Evolutionary conservation across 2,113 vertebrate genomes (phyloP), one percentile per base, ranked within the genome.

Genomic region (Dascyllus trimaculatus): DNA sequence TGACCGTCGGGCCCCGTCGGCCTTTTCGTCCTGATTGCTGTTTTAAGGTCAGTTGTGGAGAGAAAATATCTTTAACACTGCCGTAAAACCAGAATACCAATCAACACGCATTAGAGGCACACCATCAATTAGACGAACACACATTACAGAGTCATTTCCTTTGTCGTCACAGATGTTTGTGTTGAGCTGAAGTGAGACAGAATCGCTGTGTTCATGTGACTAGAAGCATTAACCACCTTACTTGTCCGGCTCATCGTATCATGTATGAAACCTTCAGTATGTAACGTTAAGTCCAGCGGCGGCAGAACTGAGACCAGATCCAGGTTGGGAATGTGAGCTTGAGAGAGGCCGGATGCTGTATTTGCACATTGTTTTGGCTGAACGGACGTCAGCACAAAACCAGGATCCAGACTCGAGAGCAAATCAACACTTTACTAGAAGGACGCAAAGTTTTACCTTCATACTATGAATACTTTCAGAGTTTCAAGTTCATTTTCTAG

Each of bases 161-260:
- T 87, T 91, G 94, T 91, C 92, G 92, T 92, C 95, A 93, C 95
- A 93, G 92, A 95, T 61, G 11, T 71, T 63, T 63, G 45, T 64
- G 64, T 80, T 65, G 15, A 48, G 43, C 40, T 57, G 19, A 51
- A 19, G 45, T 58, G 13, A 71, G 62, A 26, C 49, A 71, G 80
- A 80, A 77, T 26, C 18, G 24, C 75, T 53, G 61, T 82, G 75
- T 56, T 57, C 64, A 65, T 17, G 21, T 52, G 65, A 67, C 26
- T 62, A 56, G 25, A 68, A 52, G 65, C 79, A 43, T 82, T 84
- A 85, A 62, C 15, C 87, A 81, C 71, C n/a, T 85, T 80, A 85
- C 94, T 93, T 94, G 91, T 94, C 92, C 94, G 91, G 95, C 38
- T 75, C 40, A 22, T 78, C 13, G 35, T 71, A 53, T 85, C 43